Percentiles rank a stretch among this genome's conserved stretches.
These are phyloP conservation scores for Eulithis prunata DNA, from an alignment of 2,888 invertebrate genomes.

Conservation along the genomic window DNA sequence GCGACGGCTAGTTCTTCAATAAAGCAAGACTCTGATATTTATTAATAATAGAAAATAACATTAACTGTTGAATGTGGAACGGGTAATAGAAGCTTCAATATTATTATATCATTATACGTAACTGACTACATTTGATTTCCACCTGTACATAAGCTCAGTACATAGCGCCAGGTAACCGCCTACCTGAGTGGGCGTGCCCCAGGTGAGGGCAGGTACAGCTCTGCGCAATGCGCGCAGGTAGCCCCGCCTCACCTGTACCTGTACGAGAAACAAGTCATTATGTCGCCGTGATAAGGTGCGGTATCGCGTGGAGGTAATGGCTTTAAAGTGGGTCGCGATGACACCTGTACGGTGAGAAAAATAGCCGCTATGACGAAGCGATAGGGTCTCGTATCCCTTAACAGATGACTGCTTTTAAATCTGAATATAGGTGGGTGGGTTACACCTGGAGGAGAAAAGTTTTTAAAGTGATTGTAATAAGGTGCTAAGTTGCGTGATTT, in stretches of 20 bases:
- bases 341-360: constrained; percentile 18
- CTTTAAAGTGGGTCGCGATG: constrained; percentile 12
- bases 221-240: constrained; percentile 45
- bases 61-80: too few relatives aligned
- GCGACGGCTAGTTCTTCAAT: too few relatives aligned
- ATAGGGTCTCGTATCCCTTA: constrained; percentile 8
- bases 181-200: constrained; percentile 51
- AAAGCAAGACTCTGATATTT: too few relatives aligned
- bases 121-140: not conserved
- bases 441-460: constrained; percentile 12
- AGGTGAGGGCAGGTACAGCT: constrained; percentile 44
- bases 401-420: not conserved
- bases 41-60: too few relatives aligned
- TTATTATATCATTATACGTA: too few relatives aligned
- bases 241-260: constrained; percentile 57
- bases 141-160: constrained; percentile 9
- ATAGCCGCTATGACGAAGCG: not conserved
- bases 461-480: not conserved
- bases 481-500: not conserved
- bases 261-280: constrained; percentile 31
- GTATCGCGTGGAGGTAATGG: constrained; percentile 17
- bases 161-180: constrained; percentile 37
- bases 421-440: not conserved
- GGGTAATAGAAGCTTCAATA: too few relatives aligned
- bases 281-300: constrained; percentile 19